phyloP scores from a whole-genome alignment of 2,888 invertebrate species.

The Cerastoderma edule region DNA sequence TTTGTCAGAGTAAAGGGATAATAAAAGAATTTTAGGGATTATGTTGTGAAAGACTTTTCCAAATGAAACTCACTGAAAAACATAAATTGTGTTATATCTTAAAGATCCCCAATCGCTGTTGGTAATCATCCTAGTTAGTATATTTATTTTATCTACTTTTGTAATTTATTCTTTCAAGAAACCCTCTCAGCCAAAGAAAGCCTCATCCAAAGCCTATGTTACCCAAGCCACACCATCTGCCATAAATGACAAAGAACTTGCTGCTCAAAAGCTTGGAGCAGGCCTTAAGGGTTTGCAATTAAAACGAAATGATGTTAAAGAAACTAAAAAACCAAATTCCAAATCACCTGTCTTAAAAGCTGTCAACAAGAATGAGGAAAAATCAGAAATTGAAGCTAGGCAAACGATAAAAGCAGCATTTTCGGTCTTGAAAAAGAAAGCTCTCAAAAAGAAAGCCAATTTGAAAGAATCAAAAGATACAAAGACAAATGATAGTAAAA shows the following conservation, averaged over 20 bases:
- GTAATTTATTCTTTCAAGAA: too few species aligned
- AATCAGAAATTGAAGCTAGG: not conserved
- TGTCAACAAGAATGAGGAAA: not conserved
- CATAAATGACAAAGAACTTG: not conserved
- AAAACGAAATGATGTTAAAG: too few species aligned
- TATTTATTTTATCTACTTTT: too few species aligned
- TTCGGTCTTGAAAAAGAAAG: not conserved
- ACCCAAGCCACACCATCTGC: conserved; percentile 11
- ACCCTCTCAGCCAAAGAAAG: too few species aligned
- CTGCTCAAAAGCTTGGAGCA: conserved; percentile 3
- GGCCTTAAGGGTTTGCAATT: conserved; percentile 8
- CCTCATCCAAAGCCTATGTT: conserved; percentile 12
- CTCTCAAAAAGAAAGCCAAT: not conserved
- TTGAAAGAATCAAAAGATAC: not conserved
- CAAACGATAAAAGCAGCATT: conserved; percentile 15
- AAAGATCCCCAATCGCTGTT: too few species aligned
- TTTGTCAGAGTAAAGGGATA: too few species aligned
- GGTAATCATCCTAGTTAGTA: too few species aligned
- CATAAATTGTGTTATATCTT: too few species aligned
- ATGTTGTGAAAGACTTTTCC: too few species aligned
- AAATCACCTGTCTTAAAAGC: not conserved
- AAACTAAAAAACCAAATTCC: not conserved
- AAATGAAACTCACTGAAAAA: too few species aligned
- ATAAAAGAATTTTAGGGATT: too few species aligned
- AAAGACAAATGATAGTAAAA: too few species aligned